These are phyloP conservation scores for Thumatha senex DNA, from an alignment of 2,888 invertebrate genomes.

Conservation along the genomic window DNA sequence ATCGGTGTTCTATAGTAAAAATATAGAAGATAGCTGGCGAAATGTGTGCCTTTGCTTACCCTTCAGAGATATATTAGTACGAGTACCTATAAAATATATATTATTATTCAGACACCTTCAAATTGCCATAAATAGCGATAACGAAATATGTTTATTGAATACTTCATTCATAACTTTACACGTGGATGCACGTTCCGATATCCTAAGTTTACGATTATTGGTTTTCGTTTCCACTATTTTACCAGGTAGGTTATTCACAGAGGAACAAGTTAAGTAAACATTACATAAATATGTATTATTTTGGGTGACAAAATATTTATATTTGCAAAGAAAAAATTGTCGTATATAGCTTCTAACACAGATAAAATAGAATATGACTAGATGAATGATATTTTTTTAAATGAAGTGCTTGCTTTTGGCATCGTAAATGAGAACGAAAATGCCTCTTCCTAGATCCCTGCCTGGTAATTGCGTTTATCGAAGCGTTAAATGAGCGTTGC, in stretches of 20 bases:
- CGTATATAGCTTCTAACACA: slow-evolving; percentile 3
- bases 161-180: slow-evolving; percentile 27
- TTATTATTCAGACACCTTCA: slow-evolving; percentile 11
- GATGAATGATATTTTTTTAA: slow-evolving; percentile 13
- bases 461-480: slow-evolving; percentile 75
- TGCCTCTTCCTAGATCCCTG: slow-evolving; percentile 54
- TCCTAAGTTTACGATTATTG: slow-evolving; percentile 33
- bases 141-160: slow-evolving; percentile 19
- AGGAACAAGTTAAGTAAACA: slow-evolving; percentile 15
- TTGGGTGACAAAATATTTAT: not conserved
- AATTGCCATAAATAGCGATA: slow-evolving; percentile 18
- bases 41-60: not conserved
- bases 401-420: slow-evolving; percentile 46
- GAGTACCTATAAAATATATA: no score
- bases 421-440: slow-evolving; percentile 51
- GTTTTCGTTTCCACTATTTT: slow-evolving; percentile 19
- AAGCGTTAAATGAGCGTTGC: slow-evolving; percentile 77
- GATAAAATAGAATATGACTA: slow-evolving; percentile 20
- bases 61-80: no score
- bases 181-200: slow-evolving; percentile 30
- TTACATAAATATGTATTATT: slow-evolving; percentile 6
- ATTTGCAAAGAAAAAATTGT: not conserved
- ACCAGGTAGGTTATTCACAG: slow-evolving; percentile 23
- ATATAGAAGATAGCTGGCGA: not conserved
- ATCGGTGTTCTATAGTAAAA: no score